phyloP scores from a whole-genome alignment of 2,113 vertebrate genomes.

The Tetrax tetrax region DNA sequence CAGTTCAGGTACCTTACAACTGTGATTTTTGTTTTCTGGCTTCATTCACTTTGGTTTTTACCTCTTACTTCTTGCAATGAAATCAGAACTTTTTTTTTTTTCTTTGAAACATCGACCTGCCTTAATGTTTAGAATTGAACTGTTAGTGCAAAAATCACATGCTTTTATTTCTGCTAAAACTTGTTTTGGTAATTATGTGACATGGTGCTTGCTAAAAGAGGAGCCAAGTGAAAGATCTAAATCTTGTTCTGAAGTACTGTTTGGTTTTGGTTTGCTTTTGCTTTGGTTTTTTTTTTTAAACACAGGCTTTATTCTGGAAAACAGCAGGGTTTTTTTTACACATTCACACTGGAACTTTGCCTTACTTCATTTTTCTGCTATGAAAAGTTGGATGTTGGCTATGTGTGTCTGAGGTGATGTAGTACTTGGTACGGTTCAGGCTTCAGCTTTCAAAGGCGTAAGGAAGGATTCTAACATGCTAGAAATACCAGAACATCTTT shows the following conservation, averaged over 20 bases:
- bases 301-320: not conserved
- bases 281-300: not conserved
- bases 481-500: not conserved
- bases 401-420: fast-evolving
- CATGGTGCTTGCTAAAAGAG: not conserved
- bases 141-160: not conserved
- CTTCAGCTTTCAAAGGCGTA: not conserved
- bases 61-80: not conserved
- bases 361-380: not conserved
- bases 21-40: not conserved
- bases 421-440: not conserved
- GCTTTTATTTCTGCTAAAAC: not conserved
- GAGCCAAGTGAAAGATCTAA: not conserved
- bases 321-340: not conserved
- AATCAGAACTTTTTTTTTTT: not conserved
- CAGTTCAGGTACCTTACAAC: not conserved
- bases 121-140: not conserved
- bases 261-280: not conserved
- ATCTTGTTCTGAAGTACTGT: not conserved
- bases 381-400: not conserved
- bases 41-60: not conserved
- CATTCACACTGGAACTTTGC: not conserved
- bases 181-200: not conserved
- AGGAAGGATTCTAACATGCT: not conserved
- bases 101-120: not conserved